A percentile compares a stretch with the other conserved stretches of the same genome.
phyloP scores from a whole-genome alignment of 2,888 invertebrate species.

The Prosopocoilus inquinatus region DNA sequence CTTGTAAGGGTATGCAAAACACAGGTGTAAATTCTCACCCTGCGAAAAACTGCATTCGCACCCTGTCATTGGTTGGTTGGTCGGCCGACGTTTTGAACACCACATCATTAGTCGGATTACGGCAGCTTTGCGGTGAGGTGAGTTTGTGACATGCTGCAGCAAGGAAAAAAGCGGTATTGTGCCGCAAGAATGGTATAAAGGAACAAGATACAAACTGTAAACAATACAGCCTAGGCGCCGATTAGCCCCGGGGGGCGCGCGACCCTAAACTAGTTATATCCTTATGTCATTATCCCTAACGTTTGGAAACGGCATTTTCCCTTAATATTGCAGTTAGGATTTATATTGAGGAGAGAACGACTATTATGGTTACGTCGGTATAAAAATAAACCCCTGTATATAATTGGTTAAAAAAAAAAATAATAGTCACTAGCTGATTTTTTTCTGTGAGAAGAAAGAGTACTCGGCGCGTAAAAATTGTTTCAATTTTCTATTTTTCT shows the following conservation, averaged over 20 bases:
- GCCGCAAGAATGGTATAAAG: slow-evolving; percentile 40
- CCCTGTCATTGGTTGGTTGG: slow-evolving; percentile 19
- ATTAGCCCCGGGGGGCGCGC: slow-evolving; percentile 43
- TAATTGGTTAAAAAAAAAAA: too few species aligned
- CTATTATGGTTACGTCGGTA: too few species aligned
- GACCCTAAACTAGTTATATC: slow-evolving; percentile 44
- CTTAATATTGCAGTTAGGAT: not conserved
- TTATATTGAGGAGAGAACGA: too few species aligned
- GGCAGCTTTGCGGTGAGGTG: slow-evolving; percentile 42
- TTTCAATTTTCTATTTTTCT: too few species aligned
- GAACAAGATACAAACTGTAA: slow-evolving; percentile 43
- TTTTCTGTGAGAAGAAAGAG: too few species aligned
- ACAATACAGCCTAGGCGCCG: slow-evolving; percentile 47
- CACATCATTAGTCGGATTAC: slow-evolving; percentile 47
- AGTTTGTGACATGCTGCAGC: slow-evolving; percentile 43
- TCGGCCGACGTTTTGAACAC: slow-evolving; percentile 28
- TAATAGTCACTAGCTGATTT: too few species aligned
- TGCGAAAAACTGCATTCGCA: not conserved
- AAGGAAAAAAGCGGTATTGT: slow-evolving; percentile 42
- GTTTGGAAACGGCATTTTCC: not conserved
- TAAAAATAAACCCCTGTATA: too few species aligned
- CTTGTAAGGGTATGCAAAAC: too few species aligned
- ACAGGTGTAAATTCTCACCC: too few species aligned
- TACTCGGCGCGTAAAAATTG: too few species aligned
- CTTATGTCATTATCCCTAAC: slow-evolving; percentile 36